Percentiles rank a stretch among this genome's conserved stretches.
Evolutionary conservation across 2,888 invertebrate species (phyloP).

Genomic region (Pilophorus perplexus): DNA sequence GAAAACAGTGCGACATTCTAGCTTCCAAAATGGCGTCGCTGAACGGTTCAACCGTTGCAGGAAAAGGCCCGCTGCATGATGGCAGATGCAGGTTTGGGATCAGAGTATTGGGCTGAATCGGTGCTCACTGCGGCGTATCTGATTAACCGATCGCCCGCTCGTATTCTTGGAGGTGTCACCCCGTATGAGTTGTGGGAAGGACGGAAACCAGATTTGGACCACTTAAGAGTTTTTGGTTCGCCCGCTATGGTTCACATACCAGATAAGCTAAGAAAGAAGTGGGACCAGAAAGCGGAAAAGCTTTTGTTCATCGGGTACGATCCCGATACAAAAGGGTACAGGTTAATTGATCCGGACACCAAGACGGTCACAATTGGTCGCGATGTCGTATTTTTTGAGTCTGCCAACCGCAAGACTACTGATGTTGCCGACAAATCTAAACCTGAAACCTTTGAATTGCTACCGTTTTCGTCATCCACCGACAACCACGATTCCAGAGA

Average conservation of each 20-base stretch:
- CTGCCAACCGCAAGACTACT: no score
- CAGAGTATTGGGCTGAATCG: slow-evolving; percentile 38
- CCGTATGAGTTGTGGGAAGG: slow-evolving; percentile 29
- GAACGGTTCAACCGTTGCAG: slow-evolving; percentile 36
- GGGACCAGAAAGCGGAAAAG: slow-evolving; percentile 31
- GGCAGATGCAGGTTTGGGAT: no score
- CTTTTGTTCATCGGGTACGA: slow-evolving; percentile 29
- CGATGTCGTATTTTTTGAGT: slow-evolving; percentile 26
- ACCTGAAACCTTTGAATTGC: no score
- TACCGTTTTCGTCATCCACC: no score
- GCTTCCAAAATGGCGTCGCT: slow-evolving; percentile 25
- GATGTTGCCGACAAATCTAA: no score
- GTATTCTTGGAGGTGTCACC: slow-evolving; percentile 4
- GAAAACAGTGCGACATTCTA: slow-evolving; percentile 28
- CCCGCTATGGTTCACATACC: slow-evolving; percentile 14
- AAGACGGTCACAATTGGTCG: slow-evolving; percentile 26
- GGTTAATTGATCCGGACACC: slow-evolving; percentile 19
- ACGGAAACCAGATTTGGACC: slow-evolving; percentile 1
- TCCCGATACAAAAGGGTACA: slow-evolving; percentile 16
- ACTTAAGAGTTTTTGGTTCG: slow-evolving; percentile 23
- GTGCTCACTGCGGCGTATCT: slow-evolving; percentile 25
- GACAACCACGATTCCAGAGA: no score
- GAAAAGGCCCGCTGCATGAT: no score
- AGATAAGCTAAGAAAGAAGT: slow-evolving; percentile 23
- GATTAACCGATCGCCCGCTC: slow-evolving; percentile 29